Evolutionary conservation across 2,113 vertebrate genomes (phyloP).

Genomic region (Agapornis roseicollis): DNA sequence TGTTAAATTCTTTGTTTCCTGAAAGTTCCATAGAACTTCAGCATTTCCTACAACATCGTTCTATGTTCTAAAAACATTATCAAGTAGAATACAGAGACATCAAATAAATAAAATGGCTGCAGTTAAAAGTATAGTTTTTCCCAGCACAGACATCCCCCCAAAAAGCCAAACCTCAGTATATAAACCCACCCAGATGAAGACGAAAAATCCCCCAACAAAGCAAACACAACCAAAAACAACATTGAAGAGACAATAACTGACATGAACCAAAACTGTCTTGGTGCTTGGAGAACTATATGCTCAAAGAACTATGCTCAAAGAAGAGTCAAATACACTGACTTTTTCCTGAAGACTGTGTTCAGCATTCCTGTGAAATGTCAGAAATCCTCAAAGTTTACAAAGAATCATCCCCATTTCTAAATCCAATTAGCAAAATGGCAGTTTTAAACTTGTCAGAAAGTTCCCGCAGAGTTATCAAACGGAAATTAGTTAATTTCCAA

Average conservation of each 20-base stretch:
- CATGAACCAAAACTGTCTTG: not conserved
- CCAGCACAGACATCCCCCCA: not conserved
- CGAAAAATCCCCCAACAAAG: not conserved
- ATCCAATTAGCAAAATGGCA: not conserved
- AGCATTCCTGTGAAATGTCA: not conserved
- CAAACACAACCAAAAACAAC: not conserved
- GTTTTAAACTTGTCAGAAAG: not conserved
- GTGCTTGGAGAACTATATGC: not conserved
- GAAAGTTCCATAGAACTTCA: not conserved
- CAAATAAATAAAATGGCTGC: not conserved
- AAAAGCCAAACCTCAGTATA: not conserved
- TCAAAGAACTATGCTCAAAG: not conserved
- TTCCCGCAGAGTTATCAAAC: not conserved
- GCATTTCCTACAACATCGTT: not conserved
- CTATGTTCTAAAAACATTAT: not conserved
- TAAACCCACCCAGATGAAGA: not conserved
- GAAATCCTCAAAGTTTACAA: not conserved
- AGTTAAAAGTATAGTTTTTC: not conserved
- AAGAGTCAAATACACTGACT: not conserved
- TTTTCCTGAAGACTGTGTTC: not conserved
- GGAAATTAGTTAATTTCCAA: not conserved
- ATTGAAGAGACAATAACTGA: not conserved
- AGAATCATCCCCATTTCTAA: not conserved
- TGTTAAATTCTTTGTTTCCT: conserved; percentile 23
- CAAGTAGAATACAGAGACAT: not conserved